These are phyloP conservation scores for Nothocercus julius DNA, from an alignment of 2,113 vertebrate genomes.

Conservation along the genomic window DNA sequence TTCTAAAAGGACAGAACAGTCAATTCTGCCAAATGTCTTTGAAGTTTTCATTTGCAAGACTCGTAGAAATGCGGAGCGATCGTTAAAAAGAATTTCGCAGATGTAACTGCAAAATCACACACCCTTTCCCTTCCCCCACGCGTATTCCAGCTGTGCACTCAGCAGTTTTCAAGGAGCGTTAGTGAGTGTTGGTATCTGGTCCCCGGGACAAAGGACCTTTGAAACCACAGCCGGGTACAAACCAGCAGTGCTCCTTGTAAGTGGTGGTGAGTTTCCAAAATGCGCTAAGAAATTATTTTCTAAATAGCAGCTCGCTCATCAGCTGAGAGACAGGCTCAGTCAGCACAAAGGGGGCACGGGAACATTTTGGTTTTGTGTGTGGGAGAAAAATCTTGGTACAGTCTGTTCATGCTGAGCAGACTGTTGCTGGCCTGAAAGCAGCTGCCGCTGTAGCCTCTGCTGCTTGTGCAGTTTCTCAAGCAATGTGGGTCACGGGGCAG, in stretches of 20 bases:
- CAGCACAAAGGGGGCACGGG: slow-evolving; percentile 41
- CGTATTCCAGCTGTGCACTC: slow-evolving; percentile 32
- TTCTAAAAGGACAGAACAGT: background rate
- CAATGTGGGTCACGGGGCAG: slow-evolving; percentile 41
- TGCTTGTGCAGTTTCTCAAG: slow-evolving; percentile 6
- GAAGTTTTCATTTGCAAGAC: slow-evolving; percentile 30
- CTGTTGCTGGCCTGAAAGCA: slow-evolving; percentile 64
- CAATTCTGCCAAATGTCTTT: background rate
- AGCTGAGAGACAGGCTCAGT: slow-evolving; percentile 23
- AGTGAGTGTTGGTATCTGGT: slow-evolving; percentile 45
- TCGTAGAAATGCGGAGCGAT: slow-evolving; percentile 2
- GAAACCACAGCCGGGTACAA: slow-evolving; percentile 28
- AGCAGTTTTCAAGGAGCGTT: slow-evolving; percentile 43
- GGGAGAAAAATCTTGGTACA: slow-evolving; percentile 63
- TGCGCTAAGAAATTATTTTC: slow-evolving; percentile 62
- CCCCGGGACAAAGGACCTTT: slow-evolving; percentile 66
- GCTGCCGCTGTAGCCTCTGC: slow-evolving; percentile 15
- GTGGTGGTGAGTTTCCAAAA: slow-evolving; percentile 29
- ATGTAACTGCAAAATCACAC: background rate
- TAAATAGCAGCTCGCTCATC: slow-evolving; percentile 63
- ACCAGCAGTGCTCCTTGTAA: background rate
- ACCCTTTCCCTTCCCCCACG: background rate
- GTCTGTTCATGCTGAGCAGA: slow-evolving; percentile 62
- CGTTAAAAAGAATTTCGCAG: slow-evolving; percentile 14
- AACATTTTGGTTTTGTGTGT: slow-evolving; percentile 68